A percentile compares a stretch with the other conserved stretches of the same genome.
Conservation (phyloP, 2,888 invertebrate genomes). For the Cyrtodaria siliqua region DNA sequence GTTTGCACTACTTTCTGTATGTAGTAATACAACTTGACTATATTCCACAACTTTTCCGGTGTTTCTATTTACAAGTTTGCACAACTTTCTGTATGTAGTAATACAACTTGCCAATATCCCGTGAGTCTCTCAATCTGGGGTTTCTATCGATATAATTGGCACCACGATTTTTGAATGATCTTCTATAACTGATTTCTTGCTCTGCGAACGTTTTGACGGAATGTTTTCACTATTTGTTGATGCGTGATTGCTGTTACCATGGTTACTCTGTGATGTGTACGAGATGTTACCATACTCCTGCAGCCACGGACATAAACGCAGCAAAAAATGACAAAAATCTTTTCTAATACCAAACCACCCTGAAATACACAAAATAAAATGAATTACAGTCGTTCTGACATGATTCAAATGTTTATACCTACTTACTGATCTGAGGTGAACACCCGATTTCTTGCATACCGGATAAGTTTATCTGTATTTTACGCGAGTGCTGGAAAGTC, state of each 20-base stretch:
- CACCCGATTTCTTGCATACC: too few relatives aligned
- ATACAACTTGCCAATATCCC: too few relatives aligned
- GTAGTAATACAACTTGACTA: too few relatives aligned
- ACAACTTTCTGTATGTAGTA: too few relatives aligned
- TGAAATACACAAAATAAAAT: conserved; percentile 87
- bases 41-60: too few relatives aligned
- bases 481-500: too few relatives aligned
- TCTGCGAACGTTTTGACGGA: conserved; percentile 35
- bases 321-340: conserved; percentile 98
- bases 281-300: conserved; percentile 99
- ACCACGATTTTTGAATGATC: conserved; percentile 87
- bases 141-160: conserved; percentile 82
- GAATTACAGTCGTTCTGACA: too few relatives aligned
- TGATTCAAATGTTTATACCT: too few relatives aligned
- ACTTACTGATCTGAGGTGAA: too few relatives aligned
- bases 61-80: too few relatives aligned
- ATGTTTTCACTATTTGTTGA: conserved; percentile 14
- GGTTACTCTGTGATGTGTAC: conserved; percentile 87
- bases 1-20: too few relatives aligned
- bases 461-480: too few relatives aligned
- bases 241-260: conserved; percentile 49
- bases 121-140: conserved; percentile 82
- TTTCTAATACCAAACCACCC: conserved; percentile 99
- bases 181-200: conserved; percentile 86
- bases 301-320: conserved; percentile 96